These are phyloP conservation scores for Physocephala rufipes DNA, from an alignment of 2,888 invertebrate species.

Conservation along the genomic window DNA sequence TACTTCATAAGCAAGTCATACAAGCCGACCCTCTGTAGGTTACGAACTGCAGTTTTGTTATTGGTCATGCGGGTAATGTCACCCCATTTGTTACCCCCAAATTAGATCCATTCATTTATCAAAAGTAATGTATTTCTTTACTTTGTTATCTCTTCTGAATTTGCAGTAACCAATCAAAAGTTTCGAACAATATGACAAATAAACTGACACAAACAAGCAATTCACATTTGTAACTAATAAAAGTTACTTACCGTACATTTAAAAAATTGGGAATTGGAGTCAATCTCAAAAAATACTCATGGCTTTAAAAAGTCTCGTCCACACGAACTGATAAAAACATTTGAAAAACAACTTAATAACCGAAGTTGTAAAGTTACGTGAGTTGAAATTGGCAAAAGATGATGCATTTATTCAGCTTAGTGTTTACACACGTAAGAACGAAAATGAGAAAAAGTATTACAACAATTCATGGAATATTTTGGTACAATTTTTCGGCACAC, in stretches of 20 bases:
- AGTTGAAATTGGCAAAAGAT: no score
- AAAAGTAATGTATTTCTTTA: neutral
- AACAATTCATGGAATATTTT: neutral
- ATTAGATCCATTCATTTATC: no score
- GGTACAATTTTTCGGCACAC: neutral
- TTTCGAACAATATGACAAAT: no score
- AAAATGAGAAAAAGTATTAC: neutral
- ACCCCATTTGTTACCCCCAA: no score
- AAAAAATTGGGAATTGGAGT: neutral
- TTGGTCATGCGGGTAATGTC: no score
- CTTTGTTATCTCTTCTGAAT: neutral
- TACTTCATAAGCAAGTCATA: no score
- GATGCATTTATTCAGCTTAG: no score
- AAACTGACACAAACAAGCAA: neutral
- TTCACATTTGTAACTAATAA: neutral
- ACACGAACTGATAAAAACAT: neutral
- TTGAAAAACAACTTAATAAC: no score
- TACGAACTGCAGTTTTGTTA: no score
- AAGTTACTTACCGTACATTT: neutral
- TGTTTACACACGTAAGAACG: neutral
- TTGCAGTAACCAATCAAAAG: neutral
- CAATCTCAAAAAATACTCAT: neutral
- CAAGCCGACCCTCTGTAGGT: no score
- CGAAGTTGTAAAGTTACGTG: no score
- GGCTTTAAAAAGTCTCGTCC: neutral